phyloP scores from a whole-genome alignment of 2,113 vertebrate species.

The Scophthalmus maximus region DNA sequence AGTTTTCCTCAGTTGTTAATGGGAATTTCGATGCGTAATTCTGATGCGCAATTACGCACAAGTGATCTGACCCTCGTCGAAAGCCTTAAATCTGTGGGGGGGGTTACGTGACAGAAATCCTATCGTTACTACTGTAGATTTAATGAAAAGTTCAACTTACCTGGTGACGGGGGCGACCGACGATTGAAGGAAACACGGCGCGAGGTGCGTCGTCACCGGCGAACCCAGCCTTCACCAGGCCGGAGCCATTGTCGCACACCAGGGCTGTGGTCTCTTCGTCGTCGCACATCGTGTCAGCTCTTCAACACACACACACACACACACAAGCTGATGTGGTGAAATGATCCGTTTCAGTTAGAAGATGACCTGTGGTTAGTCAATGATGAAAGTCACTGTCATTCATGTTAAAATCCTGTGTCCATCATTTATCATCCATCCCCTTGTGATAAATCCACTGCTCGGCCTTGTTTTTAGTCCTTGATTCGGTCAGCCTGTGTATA shows the following conservation, averaged over 20 bases:
- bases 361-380: conserved; percentile 23
- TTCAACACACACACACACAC: conserved; percentile 44
- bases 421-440: conserved; percentile 42
- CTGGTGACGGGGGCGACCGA: conserved; percentile 80
- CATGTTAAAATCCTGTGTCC: conserved; percentile 23
- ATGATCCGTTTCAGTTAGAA: conserved; percentile 29
- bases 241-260: conserved; percentile 80
- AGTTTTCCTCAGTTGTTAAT: not conserved
- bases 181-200: conserved; percentile 82
- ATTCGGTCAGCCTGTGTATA: not conserved
- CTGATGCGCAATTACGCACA: conserved; percentile 6
- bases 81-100: not conserved
- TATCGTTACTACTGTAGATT: not conserved
- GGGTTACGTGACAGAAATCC: too few relatives aligned
- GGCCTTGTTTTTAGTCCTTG: not conserved
- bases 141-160: conserved; percentile 55
- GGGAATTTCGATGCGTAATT: not conserved
- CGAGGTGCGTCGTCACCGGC: conserved; percentile 80
- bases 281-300: conserved; percentile 77
- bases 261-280: conserved; percentile 78
- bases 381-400: not conserved
- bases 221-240: conserved; percentile 81
- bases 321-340: not conserved
- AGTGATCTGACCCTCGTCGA: not conserved
- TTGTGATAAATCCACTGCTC: conserved; percentile 33